Percentiles rank a stretch among this genome's conserved stretches.
phyloP scores from a whole-genome alignment of 1,140 invertebrate species.

The Microplitis demolitor region DNA sequence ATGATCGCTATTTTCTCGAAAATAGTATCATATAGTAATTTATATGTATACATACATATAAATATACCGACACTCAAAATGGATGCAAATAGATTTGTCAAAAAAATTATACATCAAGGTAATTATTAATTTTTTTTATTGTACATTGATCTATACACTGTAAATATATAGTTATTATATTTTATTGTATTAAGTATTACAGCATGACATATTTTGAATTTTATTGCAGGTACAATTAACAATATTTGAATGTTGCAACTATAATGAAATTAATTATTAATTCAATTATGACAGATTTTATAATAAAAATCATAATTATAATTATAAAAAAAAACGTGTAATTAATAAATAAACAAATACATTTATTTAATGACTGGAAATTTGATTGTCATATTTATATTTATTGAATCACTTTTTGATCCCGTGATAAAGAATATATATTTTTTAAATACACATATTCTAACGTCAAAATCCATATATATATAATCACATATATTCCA shows the following conservation, averaged over 20 bases:
- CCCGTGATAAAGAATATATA: neutral
- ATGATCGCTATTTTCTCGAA: too few relatives aligned
- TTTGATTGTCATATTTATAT: constrained; percentile 13
- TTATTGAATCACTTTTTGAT: constrained; percentile 12
- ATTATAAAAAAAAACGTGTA: too few relatives aligned
- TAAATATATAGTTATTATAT: constrained; percentile 8
- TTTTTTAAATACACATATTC: neutral
- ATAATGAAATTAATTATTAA: neutral
- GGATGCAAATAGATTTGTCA: neutral
- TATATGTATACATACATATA: too few relatives aligned
- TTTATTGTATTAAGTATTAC: neutral
- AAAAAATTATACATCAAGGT: constrained; percentile 1
- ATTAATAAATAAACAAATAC: too few relatives aligned
- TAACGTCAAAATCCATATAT: neutral
- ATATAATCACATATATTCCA: neutral
- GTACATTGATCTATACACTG: constrained; percentile 33
- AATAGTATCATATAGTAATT: too few relatives aligned
- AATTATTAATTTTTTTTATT: constrained; percentile 24
- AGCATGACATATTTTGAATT: neutral
- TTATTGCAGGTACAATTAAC: neutral
- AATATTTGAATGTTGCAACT: neutral
- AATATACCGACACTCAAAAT: too few relatives aligned
- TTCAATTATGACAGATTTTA: too few relatives aligned
- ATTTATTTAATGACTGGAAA: too few relatives aligned
- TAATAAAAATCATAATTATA: too few relatives aligned